phyloP scores from a whole-genome alignment of 1,140 invertebrate species.

The Drosophila lacteicornis region DNA sequence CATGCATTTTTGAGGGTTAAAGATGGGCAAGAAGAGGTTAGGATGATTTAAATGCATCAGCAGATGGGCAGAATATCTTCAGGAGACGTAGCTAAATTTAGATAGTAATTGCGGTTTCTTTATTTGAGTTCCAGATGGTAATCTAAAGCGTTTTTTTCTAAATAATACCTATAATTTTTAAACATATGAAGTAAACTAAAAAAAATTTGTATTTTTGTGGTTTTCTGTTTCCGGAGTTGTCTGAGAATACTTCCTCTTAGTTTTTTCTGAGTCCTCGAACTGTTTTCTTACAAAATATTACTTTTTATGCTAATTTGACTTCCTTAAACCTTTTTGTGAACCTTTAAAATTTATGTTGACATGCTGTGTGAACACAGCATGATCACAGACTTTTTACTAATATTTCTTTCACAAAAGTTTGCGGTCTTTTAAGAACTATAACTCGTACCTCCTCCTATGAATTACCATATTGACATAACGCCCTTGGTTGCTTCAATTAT shows the following conservation, averaged over 20 bases:
- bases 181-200: too few species aligned
- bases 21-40: background rate
- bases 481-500: conserved; percentile 13
- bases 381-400: background rate
- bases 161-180: background rate
- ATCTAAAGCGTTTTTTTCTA: background rate
- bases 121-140: background rate
- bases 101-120: conserved; percentile 15
- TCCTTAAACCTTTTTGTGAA: too few species aligned
- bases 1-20: conserved; percentile 49
- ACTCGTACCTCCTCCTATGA: background rate
- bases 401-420: background rate
- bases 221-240: background rate
- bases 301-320: background rate
- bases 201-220: background rate
- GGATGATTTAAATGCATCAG: conserved; percentile 51
- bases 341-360: background rate
- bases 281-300: background rate
- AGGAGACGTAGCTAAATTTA: conserved; percentile 3
- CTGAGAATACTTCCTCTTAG: background rate
- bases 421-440: background rate
- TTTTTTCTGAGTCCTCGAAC: background rate
- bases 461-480: conserved; percentile 11
- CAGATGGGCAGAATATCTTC: conserved; percentile 22
- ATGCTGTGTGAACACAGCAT: background rate